These are phyloP conservation scores for Galago senegalensis DNA, from an alignment of 2,797 vertebrate species.

Conservation along the genomic window DNA sequence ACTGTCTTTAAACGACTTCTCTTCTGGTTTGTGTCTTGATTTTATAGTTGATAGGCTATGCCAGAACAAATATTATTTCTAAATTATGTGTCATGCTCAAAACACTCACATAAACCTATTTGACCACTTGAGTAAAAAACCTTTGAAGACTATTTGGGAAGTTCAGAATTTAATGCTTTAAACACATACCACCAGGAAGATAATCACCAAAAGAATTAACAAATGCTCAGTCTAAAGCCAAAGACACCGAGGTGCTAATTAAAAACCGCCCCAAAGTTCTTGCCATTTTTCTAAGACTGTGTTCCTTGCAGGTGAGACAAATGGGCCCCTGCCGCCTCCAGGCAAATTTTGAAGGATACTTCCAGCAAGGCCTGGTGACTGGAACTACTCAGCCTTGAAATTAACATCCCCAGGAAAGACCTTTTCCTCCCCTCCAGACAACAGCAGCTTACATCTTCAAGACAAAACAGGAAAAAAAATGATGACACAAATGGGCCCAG, in stretches of 20 bases:
- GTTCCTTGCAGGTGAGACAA: slow-evolving; percentile 88
- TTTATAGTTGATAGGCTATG: slow-evolving; percentile 84
- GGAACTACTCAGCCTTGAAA: slow-evolving; percentile 90
- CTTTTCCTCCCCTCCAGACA: slow-evolving; percentile 79
- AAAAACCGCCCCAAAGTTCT: slow-evolving; percentile 77
- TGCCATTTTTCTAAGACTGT: slow-evolving; percentile 68
- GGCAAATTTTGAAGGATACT: slow-evolving; percentile 88
- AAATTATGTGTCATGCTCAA: slow-evolving; percentile 80
- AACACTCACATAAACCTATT: slow-evolving; percentile 83
- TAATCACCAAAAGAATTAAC: slow-evolving; percentile 67
- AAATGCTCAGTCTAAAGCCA: slow-evolving; percentile 70
- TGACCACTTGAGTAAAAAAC: slow-evolving; percentile 80
- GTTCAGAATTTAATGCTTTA: slow-evolving; percentile 61
- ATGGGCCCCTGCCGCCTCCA: slow-evolving; percentile 81
- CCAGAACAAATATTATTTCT: slow-evolving; percentile 87
- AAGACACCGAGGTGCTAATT: slow-evolving; percentile 75
- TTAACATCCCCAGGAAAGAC: slow-evolving; percentile 87
- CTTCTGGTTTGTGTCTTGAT: slow-evolving; percentile 84
- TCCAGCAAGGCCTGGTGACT: slow-evolving; percentile 87
- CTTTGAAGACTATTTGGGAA: slow-evolving; percentile 69
- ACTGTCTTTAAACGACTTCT: slow-evolving; percentile 59
- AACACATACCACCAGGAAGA: slow-evolving; percentile 61
- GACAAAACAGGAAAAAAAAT: slow-evolving; percentile 54
- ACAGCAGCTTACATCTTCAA: slow-evolving; percentile 86
- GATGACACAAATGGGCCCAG: slow-evolving; percentile 73